Percentiles rank a stretch among this genome's conserved stretches.
Conservation (phyloP, 2,888 invertebrate species). For the Drosophila lacicola region DNA sequence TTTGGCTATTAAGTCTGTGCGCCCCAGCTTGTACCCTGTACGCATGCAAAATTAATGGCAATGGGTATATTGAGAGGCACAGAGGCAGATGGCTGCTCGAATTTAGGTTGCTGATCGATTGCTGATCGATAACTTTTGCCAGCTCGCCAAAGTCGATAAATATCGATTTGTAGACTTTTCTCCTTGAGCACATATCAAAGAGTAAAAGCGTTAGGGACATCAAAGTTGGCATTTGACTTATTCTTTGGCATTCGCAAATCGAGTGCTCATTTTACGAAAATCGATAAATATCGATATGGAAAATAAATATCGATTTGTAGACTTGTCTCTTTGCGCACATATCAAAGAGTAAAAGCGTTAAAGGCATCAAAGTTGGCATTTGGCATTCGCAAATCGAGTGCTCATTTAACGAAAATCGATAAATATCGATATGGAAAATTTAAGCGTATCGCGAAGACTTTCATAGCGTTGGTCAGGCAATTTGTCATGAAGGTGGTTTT, state of each 20-base stretch:
- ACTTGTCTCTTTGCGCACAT: background rate
- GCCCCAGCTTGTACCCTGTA: constrained; percentile 19
- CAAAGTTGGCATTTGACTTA: too few species aligned
- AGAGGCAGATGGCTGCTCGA: background rate
- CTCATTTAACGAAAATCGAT: background rate
- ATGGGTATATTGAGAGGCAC: background rate
- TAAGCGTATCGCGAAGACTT: too few species aligned
- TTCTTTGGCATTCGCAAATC: too few species aligned
- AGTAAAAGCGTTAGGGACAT: too few species aligned
- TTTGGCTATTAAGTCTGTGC: constrained; percentile 77
- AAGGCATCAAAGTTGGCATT: too few species aligned
- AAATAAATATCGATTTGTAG: too few species aligned
- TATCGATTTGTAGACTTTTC: background rate
- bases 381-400: too few species aligned
- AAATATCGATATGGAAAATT: background rate
- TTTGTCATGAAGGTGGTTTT: too few species aligned
- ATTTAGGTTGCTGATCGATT: background rate
- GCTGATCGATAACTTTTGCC: background rate
- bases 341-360: too few species aligned
- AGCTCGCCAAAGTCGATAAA: background rate
- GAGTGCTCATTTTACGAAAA: background rate
- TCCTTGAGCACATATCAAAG: background rate
- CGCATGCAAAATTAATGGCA: background rate
- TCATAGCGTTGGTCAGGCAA: too few species aligned
- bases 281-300: background rate